Percentiles rank a stretch among this genome's conserved stretches.
phyloP scores from a whole-genome alignment of 2,797 vertebrate species.

The Lophura swinhoii region DNA sequence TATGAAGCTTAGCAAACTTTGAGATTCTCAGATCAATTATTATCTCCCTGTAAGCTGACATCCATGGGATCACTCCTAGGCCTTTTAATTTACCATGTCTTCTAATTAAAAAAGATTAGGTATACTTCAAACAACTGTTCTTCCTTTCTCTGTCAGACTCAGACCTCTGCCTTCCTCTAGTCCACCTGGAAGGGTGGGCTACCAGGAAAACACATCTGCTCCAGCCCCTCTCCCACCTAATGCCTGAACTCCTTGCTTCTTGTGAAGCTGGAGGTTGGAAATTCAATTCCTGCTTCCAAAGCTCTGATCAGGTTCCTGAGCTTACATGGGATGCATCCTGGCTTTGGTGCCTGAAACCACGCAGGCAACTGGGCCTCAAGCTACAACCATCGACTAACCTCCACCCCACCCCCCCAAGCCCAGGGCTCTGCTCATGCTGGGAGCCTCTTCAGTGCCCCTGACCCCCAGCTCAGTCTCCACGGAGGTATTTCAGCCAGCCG shows the following conservation, averaged over 20 bases:
- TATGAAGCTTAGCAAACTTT: slow-evolving; percentile 42
- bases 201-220: neutral
- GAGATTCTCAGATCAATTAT: slow-evolving; percentile 54
- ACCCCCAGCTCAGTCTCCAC: neutral
- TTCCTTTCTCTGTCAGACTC: slow-evolving; percentile 27
- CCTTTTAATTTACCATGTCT: slow-evolving; percentile 66
- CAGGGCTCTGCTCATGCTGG: rapidly evolving
- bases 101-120: slow-evolving; percentile 74
- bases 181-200: neutral
- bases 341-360: neutral
- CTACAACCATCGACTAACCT: neutral
- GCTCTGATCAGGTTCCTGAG: neutral
- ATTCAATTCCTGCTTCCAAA: neutral
- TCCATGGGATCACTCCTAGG: slow-evolving; percentile 59
- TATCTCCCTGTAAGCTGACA: slow-evolving; percentile 36
- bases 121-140: slow-evolving; percentile 50
- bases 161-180: neutral
- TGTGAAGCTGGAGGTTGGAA: neutral
- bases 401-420: neutral
- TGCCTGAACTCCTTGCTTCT: neutral
- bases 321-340: neutral
- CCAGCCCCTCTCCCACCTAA: neutral
- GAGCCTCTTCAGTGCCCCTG: neutral
- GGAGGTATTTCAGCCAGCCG: neutral
- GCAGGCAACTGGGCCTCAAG: neutral